Conservation (phyloP, 2,113 vertebrate species). For the Zootoca vivipara region DNA sequence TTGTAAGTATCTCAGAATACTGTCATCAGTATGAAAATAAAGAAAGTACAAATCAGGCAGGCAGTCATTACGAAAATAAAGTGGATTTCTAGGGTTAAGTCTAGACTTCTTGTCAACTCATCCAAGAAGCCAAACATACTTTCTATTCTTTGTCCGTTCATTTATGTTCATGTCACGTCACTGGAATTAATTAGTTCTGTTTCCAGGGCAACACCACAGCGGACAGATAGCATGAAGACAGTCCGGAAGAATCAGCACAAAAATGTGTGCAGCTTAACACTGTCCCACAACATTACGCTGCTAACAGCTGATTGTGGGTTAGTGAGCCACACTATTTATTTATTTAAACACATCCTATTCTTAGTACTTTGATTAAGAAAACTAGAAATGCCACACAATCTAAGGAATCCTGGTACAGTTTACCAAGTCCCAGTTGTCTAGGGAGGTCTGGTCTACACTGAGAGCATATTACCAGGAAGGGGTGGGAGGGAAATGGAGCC, state of each 20-base stretch:
- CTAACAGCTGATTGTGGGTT: slow-evolving; percentile 22
- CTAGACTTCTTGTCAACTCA: slow-evolving; percentile 40
- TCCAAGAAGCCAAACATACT: slow-evolving; percentile 34
- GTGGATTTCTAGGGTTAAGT: slow-evolving; percentile 23
- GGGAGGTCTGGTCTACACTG: background rate
- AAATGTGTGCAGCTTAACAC: background rate
- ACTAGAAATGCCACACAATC: background rate
- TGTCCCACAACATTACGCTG: background rate
- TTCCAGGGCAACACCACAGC: slow-evolving; percentile 63
- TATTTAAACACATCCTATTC: background rate
- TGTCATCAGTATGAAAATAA: background rate
- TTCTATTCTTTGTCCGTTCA: slow-evolving; percentile 51
- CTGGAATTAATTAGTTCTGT: slow-evolving; percentile 64
- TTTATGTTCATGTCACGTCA: slow-evolving; percentile 60
- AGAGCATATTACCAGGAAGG: background rate
- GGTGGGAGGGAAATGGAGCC: background rate
- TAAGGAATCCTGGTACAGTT: background rate
- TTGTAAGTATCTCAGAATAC: background rate
- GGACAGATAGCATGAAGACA: slow-evolving; percentile 39
- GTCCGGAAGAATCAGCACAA: slow-evolving; percentile 36
- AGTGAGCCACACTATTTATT: slow-evolving; percentile 1
- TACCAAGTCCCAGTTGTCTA: background rate
- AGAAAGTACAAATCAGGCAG: background rate
- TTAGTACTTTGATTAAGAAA: background rate
- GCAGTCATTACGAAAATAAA: background rate